Conservation (phyloP, 1,140 invertebrate species). For the Zelostemma sp. region DNA sequence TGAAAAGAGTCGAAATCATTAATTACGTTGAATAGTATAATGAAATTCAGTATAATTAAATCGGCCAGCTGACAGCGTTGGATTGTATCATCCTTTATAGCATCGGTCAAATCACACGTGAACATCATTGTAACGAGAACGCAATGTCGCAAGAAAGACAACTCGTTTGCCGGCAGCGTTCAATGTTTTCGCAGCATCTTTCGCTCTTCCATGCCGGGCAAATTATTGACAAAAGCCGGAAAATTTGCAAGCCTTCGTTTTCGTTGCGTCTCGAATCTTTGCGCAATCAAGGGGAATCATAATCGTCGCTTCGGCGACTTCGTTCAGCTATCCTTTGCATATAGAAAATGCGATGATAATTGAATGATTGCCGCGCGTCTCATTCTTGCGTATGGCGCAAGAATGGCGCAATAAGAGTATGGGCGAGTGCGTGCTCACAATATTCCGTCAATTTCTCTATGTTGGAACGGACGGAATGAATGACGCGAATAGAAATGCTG, state of each 20-base stretch:
- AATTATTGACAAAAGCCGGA: background rate
- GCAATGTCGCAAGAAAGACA: background rate
- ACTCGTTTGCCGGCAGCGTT: background rate
- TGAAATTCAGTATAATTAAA: background rate
- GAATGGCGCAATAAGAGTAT: too few species aligned
- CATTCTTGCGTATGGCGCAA: too few species aligned
- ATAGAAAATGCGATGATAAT: too few species aligned
- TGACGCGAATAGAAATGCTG: slow-evolving; percentile 29
- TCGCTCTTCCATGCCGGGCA: background rate
- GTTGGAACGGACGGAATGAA: slow-evolving; percentile 20
- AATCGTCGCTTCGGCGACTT: too few species aligned
- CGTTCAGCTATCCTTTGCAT: too few species aligned
- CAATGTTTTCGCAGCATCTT: background rate
- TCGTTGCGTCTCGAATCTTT: background rate
- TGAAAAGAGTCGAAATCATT: background rate
- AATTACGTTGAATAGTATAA: background rate
- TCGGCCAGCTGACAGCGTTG: background rate
- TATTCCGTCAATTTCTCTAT: too few species aligned
- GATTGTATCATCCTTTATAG: slow-evolving; percentile 4
- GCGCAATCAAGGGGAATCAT: background rate
- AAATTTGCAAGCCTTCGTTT: background rate
- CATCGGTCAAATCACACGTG: background rate
- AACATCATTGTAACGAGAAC: background rate
- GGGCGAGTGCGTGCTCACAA: too few species aligned
- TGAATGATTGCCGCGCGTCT: too few species aligned